Conservation (phyloP, 92 coral and sea anemone species). For the Phenganax subtilis region DNA sequence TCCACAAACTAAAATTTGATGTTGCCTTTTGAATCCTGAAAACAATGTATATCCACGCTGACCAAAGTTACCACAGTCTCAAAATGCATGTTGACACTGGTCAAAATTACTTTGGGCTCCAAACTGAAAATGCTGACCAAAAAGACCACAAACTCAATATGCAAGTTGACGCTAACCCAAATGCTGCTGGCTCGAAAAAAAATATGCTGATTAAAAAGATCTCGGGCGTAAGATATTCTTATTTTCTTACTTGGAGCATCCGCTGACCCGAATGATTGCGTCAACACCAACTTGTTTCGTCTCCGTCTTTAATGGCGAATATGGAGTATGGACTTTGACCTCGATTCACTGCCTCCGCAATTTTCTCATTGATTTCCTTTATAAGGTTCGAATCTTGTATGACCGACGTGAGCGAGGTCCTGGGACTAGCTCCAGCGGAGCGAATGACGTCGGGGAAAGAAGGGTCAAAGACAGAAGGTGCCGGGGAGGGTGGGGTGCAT, state of each 20-base stretch:
- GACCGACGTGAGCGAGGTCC: constrained; percentile 69
- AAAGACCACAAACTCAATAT: neutral
- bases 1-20: no score
- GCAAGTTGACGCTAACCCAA: neutral
- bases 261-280: constrained; percentile 8
- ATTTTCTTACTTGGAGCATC: neutral
- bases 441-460: constrained; percentile 91
- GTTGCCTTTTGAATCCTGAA: neutral
- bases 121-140: neutral
- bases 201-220: neutral
- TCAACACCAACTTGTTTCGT: constrained; percentile 99
- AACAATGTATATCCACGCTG: neutral
- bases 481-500: constrained; percentile 53
- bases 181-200: neutral
- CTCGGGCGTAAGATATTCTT: neutral
- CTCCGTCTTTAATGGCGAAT: constrained; percentile 85
- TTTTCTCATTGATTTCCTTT: constrained; percentile 75
- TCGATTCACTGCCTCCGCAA: constrained; percentile 75
- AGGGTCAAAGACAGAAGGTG: constrained; percentile 60
- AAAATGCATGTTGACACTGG: neutral
- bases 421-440: constrained; percentile 95
- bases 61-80: neutral
- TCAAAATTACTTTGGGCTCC: neutral
- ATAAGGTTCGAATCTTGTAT: constrained; percentile 70
- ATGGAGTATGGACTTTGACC: constrained; percentile 93